Percentiles rank a stretch among this genome's conserved stretches.
These are phyloP conservation scores for Drosophila sturtevanti DNA, from an alignment of 1,140 invertebrate genomes.

Conservation along the genomic window DNA sequence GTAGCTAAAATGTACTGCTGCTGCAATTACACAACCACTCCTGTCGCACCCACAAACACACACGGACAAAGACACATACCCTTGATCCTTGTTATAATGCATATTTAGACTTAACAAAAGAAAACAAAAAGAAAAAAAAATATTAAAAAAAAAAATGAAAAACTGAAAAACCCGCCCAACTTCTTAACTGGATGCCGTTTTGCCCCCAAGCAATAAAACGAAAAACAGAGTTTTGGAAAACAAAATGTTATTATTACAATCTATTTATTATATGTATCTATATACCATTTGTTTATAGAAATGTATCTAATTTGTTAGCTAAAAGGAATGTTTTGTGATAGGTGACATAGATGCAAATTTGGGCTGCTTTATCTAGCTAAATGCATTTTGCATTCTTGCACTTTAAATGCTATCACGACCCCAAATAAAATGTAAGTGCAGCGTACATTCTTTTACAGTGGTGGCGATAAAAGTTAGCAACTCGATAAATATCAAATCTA, in stretches of 20 bases:
- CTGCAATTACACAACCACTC: conserved; percentile 28
- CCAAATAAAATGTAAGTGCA: neutral
- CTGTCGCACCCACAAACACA: neutral
- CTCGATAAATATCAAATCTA: too few relatives aligned
- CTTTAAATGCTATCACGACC: conserved; percentile 4
- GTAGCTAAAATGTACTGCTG: conserved; percentile 56
- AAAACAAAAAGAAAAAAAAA: conserved; percentile 23
- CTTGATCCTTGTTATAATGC: conserved; percentile 26
- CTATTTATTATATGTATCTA: conserved; percentile 14
- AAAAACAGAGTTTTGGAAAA: conserved; percentile 49
- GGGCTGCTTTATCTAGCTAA: neutral
- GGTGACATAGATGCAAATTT: neutral
- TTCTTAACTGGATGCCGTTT: conserved; percentile 41
- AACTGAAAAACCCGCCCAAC: conserved; percentile 28
- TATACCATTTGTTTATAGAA: conserved; percentile 1
- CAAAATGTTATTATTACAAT: conserved; percentile 37
- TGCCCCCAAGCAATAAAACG: conserved; percentile 45
- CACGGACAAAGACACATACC: neutral
- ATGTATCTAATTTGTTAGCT: conserved; percentile 7
- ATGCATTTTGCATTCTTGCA: neutral
- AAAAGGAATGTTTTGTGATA: neutral
- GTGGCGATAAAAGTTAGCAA: conserved; percentile 11
- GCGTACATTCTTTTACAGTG: conserved; percentile 16
- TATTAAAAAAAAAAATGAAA: conserved; percentile 34
- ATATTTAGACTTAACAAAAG: conserved; percentile 36